Evolutionary conservation across 2,797 vertebrate species (phyloP).

Genomic region (Geotrypetes seraphini): DNA sequence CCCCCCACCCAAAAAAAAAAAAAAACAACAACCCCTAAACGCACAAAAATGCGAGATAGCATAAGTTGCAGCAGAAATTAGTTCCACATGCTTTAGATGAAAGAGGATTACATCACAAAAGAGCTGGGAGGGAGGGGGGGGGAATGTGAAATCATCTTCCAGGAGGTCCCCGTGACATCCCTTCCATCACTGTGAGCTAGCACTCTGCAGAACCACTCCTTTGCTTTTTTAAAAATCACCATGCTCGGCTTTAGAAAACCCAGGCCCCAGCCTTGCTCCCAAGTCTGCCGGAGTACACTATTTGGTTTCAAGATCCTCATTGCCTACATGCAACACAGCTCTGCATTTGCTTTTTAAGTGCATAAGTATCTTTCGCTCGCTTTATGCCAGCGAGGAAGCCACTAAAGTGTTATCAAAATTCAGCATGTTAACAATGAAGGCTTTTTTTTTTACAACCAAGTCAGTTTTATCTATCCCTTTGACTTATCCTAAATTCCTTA

Average conservation of each 20-base stretch:
- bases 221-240: not conserved
- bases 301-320: constrained; percentile 6
- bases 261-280: not conserved
- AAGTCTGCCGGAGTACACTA: not conserved
- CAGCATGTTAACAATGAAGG: no score
- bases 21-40: no score
- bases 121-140: constrained; percentile 28
- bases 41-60: constrained; percentile 33
- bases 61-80: constrained; percentile 51
- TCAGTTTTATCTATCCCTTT: no score
- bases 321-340: not conserved
- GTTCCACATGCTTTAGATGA: constrained; percentile 60
- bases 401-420: no score
- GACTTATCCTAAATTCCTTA: no score
- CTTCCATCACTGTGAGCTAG: not conserved
- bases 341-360: not conserved
- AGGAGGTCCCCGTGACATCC: constrained; percentile 12
- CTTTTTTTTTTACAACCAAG: no score
- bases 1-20: no score
- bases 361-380: no score
- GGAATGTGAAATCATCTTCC: constrained; percentile 40
- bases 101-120: constrained; percentile 45
- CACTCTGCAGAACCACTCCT: not conserved
- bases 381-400: no score
- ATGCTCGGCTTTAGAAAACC: not conserved